Percentiles rank a stretch among this genome's conserved stretches.
Evolutionary conservation across 2,888 invertebrate genomes (phyloP).

Genomic region (Lycocerus yunnanus): DNA sequence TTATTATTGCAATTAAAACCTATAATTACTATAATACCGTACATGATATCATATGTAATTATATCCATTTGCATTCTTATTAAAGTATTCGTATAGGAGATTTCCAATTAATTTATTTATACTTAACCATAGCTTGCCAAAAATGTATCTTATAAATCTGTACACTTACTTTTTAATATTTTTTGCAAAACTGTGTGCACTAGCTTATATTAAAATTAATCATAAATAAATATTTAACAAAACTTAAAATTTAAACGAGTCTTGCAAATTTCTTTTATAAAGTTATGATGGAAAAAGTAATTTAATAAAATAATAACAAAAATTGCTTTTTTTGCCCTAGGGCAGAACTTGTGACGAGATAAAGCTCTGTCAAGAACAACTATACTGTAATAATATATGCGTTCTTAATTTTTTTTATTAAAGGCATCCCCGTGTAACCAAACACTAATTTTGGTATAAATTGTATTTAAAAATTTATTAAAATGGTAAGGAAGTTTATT

Average conservation of each 20-base stretch:
- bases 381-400: conserved; percentile 17
- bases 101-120: not conserved
- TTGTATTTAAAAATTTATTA: not conserved
- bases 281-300: not conserved
- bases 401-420: not conserved
- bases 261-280: not conserved
- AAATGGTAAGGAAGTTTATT: not conserved
- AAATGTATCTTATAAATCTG: not conserved
- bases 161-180: not conserved
- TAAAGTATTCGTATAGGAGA: not conserved
- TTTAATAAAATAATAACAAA: conserved; percentile 23
- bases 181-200: not conserved
- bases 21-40: not conserved
- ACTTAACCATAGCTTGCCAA: not conserved
- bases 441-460: not conserved
- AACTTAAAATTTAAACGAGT: not conserved
- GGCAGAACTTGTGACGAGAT: conserved; percentile 16
- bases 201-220: not conserved
- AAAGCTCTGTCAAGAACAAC: conserved; percentile 13
- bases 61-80: not conserved
- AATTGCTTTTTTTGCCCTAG: conserved; percentile 11
- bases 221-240: not conserved
- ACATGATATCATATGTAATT: not conserved
- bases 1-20: not conserved
- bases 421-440: not conserved